Base-by-base conservation (phyloP, 2,797 vertebrate genomes). In the Hipposideros larvatus region DNA sequence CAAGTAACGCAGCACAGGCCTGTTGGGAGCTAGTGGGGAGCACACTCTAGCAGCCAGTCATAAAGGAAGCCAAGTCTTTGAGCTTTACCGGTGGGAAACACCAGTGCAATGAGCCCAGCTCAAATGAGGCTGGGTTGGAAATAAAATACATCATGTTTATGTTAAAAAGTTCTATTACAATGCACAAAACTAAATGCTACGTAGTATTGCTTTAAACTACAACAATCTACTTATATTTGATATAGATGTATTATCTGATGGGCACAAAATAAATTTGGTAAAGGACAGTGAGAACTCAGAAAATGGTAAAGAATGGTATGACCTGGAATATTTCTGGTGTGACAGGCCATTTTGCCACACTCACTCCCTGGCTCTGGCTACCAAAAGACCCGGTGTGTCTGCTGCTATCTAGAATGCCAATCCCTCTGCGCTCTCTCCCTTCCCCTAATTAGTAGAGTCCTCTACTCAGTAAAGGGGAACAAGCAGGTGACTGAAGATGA, bases 311-410 rank as follows among this genome's bases (percentile, higher is more conserved):
- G 63, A 70, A 85, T 51, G 34, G 28, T 63, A 87, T 68, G 71
- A 71, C 46, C 51, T 63, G 51, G 94, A 94, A 96, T 73, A 88
- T 57, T 88, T 92, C 80, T 78, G 37, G 9, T 57, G 34, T 48
- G 68, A 84, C 43, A 61, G 83, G 90, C 28, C 55, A 7, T 77
- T 85, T 65, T 82, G 53, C 68, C 63, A 74, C 63, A 57, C 16
- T 87, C 46, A 51, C 53, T 83, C 26, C 66, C 55, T 41, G n/a
- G 11, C 21, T 87, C 59, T 86, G 59, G 37, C 63, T 34, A 73
- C 86, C 21, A 59, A 73, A 57, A 41, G 15, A 73, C 34, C 1
- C 15, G 4, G 10, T 21, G 2, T 66, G 37, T 59, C 74, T 82
- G 61, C 37, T 57, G 21, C 74, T 48, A 3, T 26, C 82, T n/a